Percentiles rank a stretch among this genome's conserved stretches.
Evolutionary conservation across 2,113 vertebrate genomes (phyloP).

Genomic region (Seriola aureovittata): DNA sequence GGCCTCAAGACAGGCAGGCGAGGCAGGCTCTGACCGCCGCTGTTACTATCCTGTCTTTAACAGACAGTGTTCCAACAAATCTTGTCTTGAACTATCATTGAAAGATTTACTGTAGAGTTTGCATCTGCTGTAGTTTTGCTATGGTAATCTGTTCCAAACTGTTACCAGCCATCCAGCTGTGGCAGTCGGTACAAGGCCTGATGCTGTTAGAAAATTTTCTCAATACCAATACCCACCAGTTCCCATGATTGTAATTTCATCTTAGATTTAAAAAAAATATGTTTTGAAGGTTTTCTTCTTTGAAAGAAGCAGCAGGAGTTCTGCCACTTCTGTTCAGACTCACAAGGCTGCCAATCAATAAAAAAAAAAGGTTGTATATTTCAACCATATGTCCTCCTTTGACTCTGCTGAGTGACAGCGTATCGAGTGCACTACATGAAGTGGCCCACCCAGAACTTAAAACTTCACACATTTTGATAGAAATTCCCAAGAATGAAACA

Average conservation of each 20-base stretch:
- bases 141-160: slow-evolving; percentile 17
- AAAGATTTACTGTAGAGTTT: slow-evolving; percentile 24
- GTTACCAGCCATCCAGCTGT: slow-evolving; percentile 37
- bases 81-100: neutral
- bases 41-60: neutral
- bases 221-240: slow-evolving; percentile 16
- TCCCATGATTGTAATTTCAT: slow-evolving; percentile 28
- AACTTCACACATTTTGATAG: slow-evolving; percentile 11
- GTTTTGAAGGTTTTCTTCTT: slow-evolving; percentile 16
- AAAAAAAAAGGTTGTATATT: slow-evolving; percentile 28
- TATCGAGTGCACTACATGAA: slow-evolving; percentile 8
- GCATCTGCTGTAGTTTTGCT: slow-evolving; percentile 25
- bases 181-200: neutral
- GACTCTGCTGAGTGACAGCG: slow-evolving; percentile 11
- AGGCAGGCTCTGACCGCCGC: neutral
- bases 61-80: neutral
- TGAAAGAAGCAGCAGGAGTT: slow-evolving; percentile 13
- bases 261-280: slow-evolving; percentile 6
- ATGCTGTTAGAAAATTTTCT: slow-evolving; percentile 19
- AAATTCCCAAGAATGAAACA: slow-evolving; percentile 33
- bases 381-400: slow-evolving; percentile 36
- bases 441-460: slow-evolving; percentile 53
- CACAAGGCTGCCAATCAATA: slow-evolving; percentile 18
- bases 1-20: neutral
- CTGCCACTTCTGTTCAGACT: slow-evolving; percentile 14